These are phyloP conservation scores for Hetaerina americana DNA, from an alignment of 1,140 invertebrate genomes.

Conservation along the genomic window DNA sequence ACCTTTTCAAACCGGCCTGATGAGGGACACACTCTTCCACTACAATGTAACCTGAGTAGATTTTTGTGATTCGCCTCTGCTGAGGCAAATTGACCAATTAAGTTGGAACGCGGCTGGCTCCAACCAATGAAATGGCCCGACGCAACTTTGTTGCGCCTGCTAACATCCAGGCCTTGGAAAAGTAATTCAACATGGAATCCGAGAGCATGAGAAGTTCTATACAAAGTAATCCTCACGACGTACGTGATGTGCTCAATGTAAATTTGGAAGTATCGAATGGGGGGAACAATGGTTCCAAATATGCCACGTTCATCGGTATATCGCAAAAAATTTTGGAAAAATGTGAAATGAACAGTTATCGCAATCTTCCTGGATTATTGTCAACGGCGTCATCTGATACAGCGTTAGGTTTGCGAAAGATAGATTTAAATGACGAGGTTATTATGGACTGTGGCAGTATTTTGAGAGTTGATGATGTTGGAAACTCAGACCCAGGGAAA, in stretches of 20 bases:
- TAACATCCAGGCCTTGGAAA: not conserved
- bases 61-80: not conserved
- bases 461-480: slow-evolving; percentile 3
- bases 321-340: slow-evolving; percentile 14
- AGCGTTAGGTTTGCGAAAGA: not conserved
- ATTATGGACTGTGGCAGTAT: not conserved
- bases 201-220: slow-evolving; percentile 2
- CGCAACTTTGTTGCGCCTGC: not conserved
- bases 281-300: slow-evolving; percentile 21
- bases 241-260: slow-evolving; percentile 10
- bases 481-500: slow-evolving; percentile 12
- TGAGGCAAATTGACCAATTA: not conserved
- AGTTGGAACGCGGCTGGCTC: not conserved
- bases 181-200: not conserved
- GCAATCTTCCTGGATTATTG: slow-evolving; percentile 16
- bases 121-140: not conserved
- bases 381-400: slow-evolving; percentile 12
- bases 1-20: not conserved
- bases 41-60: not conserved
- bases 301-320: slow-evolving; percentile 15
- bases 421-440: slow-evolving; percentile 1
- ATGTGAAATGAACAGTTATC: slow-evolving; percentile 15
- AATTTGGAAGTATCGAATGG: slow-evolving; percentile 2
- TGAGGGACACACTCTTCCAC: not conserved
- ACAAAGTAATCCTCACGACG: slow-evolving; percentile 10